Percentiles rank a stretch among this genome's conserved stretches.
These are phyloP conservation scores for Priocnemis perturbator DNA, from an alignment of 2,888 invertebrate genomes.

Conservation along the genomic window DNA sequence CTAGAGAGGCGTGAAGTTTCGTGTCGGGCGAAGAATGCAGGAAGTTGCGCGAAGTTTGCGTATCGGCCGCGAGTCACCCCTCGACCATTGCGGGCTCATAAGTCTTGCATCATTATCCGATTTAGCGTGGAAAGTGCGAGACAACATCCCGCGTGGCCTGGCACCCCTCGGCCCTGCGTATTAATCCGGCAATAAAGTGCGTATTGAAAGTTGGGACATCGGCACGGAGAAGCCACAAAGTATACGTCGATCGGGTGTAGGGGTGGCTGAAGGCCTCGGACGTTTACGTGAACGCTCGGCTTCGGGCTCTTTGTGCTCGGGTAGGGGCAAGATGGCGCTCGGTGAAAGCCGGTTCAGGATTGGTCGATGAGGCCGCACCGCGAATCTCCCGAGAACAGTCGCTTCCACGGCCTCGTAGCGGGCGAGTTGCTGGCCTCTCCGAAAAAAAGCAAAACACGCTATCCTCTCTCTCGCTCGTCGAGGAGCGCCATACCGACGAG, in stretches of 20 bases:
- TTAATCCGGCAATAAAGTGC: conserved; percentile 51
- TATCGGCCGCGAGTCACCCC: too few species aligned
- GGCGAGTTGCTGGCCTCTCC: conserved; percentile 43
- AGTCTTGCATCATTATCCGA: not conserved
- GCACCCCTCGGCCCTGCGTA: conserved; percentile 10
- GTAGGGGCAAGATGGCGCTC: conserved; percentile 61
- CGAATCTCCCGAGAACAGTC: conserved; percentile 62
- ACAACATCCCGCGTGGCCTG: not conserved
- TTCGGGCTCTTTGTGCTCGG: conserved; percentile 57
- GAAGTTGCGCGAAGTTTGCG: too few species aligned
- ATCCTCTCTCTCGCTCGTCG: conserved; percentile 1
- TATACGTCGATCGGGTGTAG: conserved; percentile 6
- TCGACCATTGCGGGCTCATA: too few species aligned
- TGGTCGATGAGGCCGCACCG: conserved; percentile 62
- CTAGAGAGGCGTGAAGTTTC: too few species aligned
- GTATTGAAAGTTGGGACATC: conserved; percentile 47
- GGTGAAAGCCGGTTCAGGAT: conserved; percentile 54
- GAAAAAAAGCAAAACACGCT: conserved; percentile 6
- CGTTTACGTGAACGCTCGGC: conserved; percentile 55
- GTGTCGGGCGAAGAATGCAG: too few species aligned
- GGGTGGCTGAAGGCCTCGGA: conserved; percentile 37
- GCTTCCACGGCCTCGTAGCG: conserved; percentile 55
- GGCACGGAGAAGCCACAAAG: conserved; percentile 45
- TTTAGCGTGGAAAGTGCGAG: not conserved
- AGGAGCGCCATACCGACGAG: conserved; percentile 23